Percentiles rank a stretch among this genome's conserved stretches.
Evolutionary conservation across 2,113 vertebrate species (phyloP).

Genomic region (Hippocampus mohnikei): DNA sequence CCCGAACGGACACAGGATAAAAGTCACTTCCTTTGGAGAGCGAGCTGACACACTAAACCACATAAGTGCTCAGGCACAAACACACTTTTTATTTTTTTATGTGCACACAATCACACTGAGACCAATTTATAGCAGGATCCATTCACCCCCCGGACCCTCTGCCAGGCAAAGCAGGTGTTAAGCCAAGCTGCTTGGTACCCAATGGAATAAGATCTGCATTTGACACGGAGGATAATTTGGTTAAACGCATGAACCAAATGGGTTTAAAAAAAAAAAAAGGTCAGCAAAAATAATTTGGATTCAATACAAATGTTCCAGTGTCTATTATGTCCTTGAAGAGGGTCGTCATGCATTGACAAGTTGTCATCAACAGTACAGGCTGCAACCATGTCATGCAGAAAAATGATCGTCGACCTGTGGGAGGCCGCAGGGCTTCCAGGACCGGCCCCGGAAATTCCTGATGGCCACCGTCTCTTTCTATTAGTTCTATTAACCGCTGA

Average conservation of each 20-base stretch:
- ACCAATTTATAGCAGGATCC: conserved; percentile 55
- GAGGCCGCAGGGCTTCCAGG: too few relatives aligned
- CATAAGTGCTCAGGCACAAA: conserved; percentile 25
- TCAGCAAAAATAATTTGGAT: not conserved
- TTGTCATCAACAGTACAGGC: too few relatives aligned
- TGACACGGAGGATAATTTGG: conserved; percentile 28
- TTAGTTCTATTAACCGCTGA: not conserved
- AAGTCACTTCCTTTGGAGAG: conserved; percentile 64
- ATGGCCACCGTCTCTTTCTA: not conserved
- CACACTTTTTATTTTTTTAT: conserved; percentile 23
- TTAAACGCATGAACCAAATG: not conserved
- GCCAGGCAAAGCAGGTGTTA: conserved; percentile 58
- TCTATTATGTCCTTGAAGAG: too few relatives aligned
- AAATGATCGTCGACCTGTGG: too few relatives aligned
- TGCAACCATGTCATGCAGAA: too few relatives aligned
- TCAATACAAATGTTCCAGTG: too few relatives aligned
- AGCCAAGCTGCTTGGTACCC: conserved; percentile 24
- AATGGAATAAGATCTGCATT: conserved; percentile 20
- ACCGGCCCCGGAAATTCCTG: too few relatives aligned
- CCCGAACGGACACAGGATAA: conserved; percentile 64
- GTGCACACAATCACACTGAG: conserved; percentile 16
- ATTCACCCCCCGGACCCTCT: conserved; percentile 43
- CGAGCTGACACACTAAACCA: conserved; percentile 28
- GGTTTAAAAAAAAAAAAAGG: not conserved
- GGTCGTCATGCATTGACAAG: too few relatives aligned